phyloP scores from a whole-genome alignment of 2,113 vertebrate species.

The Solenodon paradoxus region DNA sequence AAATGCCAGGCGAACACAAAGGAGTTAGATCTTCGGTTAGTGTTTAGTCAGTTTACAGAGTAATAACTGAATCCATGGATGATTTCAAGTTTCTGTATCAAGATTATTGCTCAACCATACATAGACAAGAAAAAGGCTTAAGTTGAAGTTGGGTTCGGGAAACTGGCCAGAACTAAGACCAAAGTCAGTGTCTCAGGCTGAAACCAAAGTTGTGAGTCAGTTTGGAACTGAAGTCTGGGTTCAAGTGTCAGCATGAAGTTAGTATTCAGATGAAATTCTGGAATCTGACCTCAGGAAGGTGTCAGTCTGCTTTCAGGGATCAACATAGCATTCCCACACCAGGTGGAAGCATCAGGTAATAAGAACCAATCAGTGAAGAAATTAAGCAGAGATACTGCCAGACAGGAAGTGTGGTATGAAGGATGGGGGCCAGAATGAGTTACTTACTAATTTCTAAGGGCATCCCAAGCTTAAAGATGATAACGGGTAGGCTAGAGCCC shows the following conservation, averaged over 20 bases:
- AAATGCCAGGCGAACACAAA: neutral
- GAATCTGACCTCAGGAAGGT: slow-evolving; percentile 8
- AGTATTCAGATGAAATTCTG: neutral
- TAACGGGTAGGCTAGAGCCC: neutral
- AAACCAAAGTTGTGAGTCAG: neutral
- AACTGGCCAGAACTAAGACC: neutral
- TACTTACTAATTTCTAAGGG: neutral
- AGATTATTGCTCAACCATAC: neutral
- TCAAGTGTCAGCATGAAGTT: neutral
- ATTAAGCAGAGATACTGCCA: neutral
- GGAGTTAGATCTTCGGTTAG: neutral
- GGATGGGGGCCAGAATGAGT: neutral
- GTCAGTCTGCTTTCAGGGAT: neutral
- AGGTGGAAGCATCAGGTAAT: neutral
- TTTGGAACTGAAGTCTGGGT: neutral
- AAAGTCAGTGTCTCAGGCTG: neutral
- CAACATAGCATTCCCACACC: neutral
- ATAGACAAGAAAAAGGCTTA: neutral
- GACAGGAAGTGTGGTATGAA: neutral
- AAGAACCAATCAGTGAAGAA: neutral
- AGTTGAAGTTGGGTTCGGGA: neutral
- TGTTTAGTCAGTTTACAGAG: neutral
- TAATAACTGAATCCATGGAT: neutral
- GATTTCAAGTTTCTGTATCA: neutral
- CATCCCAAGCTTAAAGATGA: neutral